Conservation (phyloP, 2,888 invertebrate species). For the Thymelicus acteon region DNA sequence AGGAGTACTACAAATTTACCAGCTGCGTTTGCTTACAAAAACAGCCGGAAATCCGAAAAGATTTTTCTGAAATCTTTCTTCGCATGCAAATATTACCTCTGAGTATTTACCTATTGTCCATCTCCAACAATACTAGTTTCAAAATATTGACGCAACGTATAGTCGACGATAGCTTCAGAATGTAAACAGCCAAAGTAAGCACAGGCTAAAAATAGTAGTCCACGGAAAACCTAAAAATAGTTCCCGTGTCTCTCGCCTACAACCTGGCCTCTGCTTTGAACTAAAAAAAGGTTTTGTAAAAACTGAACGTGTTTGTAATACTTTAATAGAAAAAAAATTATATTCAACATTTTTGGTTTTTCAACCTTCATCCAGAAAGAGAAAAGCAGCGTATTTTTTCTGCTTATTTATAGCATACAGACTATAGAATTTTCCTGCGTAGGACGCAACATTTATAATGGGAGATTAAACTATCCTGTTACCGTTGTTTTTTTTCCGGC, state of each 20-base stretch:
- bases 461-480: too few relatives aligned
- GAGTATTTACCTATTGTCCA: not conserved
- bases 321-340: not conserved
- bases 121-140: not conserved
- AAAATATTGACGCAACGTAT: not conserved
- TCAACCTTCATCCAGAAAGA: too few relatives aligned
- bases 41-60: constrained; percentile 5
- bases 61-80: not conserved
- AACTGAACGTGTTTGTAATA: not conserved
- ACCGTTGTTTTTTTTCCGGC: too few relatives aligned
- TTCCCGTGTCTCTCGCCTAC: constrained; percentile 10
- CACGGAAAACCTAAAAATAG: constrained; percentile 26
- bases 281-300: constrained; percentile 7
- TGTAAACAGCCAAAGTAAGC: constrained; percentile 20
- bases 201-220: constrained; percentile 17
- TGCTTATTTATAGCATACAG: too few relatives aligned
- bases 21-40: constrained; percentile 8
- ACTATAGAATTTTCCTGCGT: too few relatives aligned
- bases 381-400: too few relatives aligned
- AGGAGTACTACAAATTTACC: not conserved
- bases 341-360: too few relatives aligned
- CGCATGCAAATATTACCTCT: not conserved
- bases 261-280: constrained; percentile 12
- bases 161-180: constrained; percentile 6
- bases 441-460: too few relatives aligned